Conservation (phyloP, 2,113 vertebrate genomes). For the Tupaia chinensis region DNA sequence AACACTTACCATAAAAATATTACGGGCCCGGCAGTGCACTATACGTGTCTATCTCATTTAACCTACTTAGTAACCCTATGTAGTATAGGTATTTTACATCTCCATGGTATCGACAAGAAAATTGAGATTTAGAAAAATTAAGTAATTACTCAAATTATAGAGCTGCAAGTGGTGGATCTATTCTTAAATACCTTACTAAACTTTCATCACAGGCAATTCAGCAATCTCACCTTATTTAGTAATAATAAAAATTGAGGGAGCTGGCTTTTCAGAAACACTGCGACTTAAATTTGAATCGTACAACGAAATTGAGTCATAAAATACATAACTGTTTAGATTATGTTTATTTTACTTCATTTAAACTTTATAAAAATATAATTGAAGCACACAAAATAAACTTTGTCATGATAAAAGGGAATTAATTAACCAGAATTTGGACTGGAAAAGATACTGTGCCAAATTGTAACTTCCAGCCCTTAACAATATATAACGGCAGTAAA, state of each 20-base stretch:
- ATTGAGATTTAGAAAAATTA: neutral
- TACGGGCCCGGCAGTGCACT: neutral
- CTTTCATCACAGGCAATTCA: neutral
- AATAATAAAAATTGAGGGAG: neutral
- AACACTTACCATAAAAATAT: neutral
- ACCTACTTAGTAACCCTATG: neutral
- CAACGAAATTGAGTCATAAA: slow-evolving; percentile 13
- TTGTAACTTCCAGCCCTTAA: neutral
- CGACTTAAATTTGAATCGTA: neutral
- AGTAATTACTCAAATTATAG: neutral
- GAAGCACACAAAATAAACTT: slow-evolving; percentile 42
- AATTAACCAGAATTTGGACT: slow-evolving; percentile 24
- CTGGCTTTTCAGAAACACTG: neutral
- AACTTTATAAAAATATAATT: slow-evolving; percentile 30
- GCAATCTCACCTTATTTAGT: neutral
- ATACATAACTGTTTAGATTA: neutral
- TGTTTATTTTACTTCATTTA: neutral
- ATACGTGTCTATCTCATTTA: neutral
- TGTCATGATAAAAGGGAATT: slow-evolving; percentile 6
- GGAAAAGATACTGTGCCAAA: neutral
- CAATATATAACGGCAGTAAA: slow-evolving; percentile 43
- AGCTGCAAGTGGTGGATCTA: neutral
- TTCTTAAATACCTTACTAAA: neutral
- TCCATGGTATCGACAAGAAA: neutral
- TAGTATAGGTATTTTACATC: neutral